Evolutionary conservation across 2,888 invertebrate species (phyloP), one percentile per base, ranked within the genome.

Genomic region (Apamea monoglypha): DNA sequence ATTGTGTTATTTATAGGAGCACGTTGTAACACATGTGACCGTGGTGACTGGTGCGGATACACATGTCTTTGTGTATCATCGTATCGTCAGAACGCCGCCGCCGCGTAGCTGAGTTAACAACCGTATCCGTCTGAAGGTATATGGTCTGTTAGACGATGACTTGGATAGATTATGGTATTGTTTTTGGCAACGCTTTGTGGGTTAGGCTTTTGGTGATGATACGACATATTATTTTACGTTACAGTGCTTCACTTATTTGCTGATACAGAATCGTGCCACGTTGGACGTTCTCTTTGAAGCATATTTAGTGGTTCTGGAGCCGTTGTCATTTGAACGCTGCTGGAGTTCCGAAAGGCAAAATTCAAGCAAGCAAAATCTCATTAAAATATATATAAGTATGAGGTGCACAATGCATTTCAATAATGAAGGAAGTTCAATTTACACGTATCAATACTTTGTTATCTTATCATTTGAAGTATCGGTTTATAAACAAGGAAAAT

Each of bases 11-110:
- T 76, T 85, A 80, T 83, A 71, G 66, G n/a, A 70, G 61, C 87
- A 83, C 85, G 85, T 86, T 77, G 72, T 40, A 36, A 4, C 68
- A 59, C 81, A 85, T 78, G 85, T 81, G 85, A 77, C 40, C n/a
- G 74, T 73, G 44, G 74, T 76, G 75, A 79, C 64, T 74, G 82
- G 81, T 59, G 53, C 67, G 77, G 79, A 82, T 67, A 70, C 79
- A 64, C 66, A 67, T 76, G 82, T 68, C 70, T 76, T 74, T 71
- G 64, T 77, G 63, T 69, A 73, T 76, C 63, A 56, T 29, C 40
- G n/a, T 76, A 64, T 53, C 44, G 69, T 71, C 70, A 70, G 66
- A 59, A 50, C 29, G 69, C 82, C 40, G 56, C 25, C 29, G 69
- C 77, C 56, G 69, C 18, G 56, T 47, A 40, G 61, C 61, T 29